phyloP scores from a whole-genome alignment of 2,113 vertebrate genomes.

The Malurus elegans region DNA sequence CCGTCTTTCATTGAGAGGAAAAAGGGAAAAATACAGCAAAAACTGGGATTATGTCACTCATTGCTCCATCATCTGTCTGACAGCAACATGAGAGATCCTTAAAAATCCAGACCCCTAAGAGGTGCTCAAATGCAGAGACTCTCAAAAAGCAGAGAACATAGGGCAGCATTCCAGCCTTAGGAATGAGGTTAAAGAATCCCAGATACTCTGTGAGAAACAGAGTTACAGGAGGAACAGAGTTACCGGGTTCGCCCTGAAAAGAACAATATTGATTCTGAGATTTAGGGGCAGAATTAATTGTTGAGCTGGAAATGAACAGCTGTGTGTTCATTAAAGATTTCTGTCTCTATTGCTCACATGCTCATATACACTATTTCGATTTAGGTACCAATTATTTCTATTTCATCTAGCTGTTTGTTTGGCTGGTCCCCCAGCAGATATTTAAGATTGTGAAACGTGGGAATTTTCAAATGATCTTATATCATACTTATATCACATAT shows the following conservation, averaged over 20 bases:
- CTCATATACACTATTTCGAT: neutral
- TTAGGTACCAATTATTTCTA: neutral
- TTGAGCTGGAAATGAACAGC: neutral
- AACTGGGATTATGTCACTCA: neutral
- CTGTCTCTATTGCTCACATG: neutral
- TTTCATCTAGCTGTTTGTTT: neutral
- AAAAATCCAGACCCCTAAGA: neutral
- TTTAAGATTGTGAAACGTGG: neutral
- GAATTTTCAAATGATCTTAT: neutral
- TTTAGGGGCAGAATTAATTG: neutral
- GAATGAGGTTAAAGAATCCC: neutral
- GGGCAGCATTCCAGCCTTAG: neutral
- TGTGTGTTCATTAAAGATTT: neutral
- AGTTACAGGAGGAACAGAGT: neutral
- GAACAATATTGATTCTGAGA: neutral
- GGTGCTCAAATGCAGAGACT: neutral
- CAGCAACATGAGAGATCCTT: neutral
- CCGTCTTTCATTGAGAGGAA: neutral
- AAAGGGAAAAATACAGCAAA: neutral
- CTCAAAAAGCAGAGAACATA: neutral
- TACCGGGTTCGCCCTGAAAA: neutral
- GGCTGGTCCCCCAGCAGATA: neutral
- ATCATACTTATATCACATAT: neutral
- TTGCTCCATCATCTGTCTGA: neutral
- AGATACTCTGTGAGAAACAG: fast-evolving